Conservation (phyloP, 2,113 vertebrate genomes). For the Nothobranchius kuhntae region DNA sequence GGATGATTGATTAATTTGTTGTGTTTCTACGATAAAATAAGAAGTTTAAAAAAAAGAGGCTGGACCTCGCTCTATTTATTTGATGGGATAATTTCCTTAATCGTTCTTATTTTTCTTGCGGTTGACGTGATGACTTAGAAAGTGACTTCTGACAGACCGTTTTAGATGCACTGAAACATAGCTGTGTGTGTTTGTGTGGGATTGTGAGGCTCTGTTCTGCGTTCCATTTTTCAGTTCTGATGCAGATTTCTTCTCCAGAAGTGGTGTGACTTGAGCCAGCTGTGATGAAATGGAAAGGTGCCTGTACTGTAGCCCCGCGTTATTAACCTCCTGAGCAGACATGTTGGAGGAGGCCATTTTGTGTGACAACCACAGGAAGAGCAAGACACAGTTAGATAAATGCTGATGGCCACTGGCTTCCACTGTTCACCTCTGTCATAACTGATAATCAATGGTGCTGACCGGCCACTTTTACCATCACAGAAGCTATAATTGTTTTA, state of each 20-base stretch:
- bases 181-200: slow-evolving; percentile 53
- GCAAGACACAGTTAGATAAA: slow-evolving; percentile 47
- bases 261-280: not conserved
- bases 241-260: not conserved
- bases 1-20: slow-evolving; percentile 45
- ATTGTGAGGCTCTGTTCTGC: slow-evolving; percentile 50
- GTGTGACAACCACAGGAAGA: slow-evolving; percentile 76
- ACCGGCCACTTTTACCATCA: slow-evolving; percentile 2
- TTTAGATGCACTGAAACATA: slow-evolving; percentile 74
- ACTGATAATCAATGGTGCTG: slow-evolving; percentile 68
- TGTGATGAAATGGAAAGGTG: slow-evolving; percentile 43
- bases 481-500: too few species aligned
- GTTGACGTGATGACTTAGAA: slow-evolving; percentile 55
- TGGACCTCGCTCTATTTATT: slow-evolving; percentile 79
- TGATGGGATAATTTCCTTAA: slow-evolving; percentile 63
- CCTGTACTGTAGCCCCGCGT: slow-evolving; percentile 35
- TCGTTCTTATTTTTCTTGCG: slow-evolving; percentile 51
- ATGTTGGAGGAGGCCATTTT: slow-evolving; percentile 70
- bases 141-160: slow-evolving; percentile 50
- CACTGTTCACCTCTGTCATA: slow-evolving; percentile 53
- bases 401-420: slow-evolving; percentile 41
- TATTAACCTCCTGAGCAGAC: slow-evolving; percentile 55
- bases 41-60: slow-evolving; percentile 54
- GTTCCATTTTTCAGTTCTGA: slow-evolving; percentile 41
- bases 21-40: slow-evolving; percentile 52